Conservation (phyloP, 2,113 vertebrate species). For the Triplophysa rosa region DNA sequence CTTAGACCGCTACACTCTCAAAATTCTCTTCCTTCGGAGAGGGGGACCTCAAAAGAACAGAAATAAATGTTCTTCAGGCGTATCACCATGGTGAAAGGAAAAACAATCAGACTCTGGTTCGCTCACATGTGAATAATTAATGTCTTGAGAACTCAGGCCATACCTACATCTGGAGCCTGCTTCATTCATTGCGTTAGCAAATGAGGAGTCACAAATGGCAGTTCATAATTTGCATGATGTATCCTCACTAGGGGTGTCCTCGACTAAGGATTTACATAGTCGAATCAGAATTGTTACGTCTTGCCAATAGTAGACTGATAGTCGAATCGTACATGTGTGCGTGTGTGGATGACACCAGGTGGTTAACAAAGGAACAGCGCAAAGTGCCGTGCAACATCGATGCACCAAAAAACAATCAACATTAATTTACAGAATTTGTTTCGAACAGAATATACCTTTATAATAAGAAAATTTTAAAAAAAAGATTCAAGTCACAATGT, state of each 20-base stretch:
- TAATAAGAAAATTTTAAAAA: no score
- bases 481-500: no score
- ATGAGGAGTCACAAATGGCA: constrained; percentile 10
- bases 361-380: no score
- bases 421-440: no score
- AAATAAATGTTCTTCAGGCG: neutral
- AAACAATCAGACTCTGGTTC: neutral
- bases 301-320: no score
- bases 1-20: neutral
- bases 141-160: neutral
- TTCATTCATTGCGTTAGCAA: constrained; percentile 10
- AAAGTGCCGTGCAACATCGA: no score
- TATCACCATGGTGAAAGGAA: neutral
- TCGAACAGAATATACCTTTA: no score
- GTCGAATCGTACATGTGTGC: no score
- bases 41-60: neutral
- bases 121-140: constrained; percentile 22
- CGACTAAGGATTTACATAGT: no score
- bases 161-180: neutral
- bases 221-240: neutral
- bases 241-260: neutral
- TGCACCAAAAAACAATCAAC: no score
- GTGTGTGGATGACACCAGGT: no score
- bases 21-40: neutral
- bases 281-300: no score